A percentile compares a stretch with the other conserved stretches of the same genome.
Conservation (phyloP, 1,140 invertebrate genomes). For the Drosophila miranda region DNA sequence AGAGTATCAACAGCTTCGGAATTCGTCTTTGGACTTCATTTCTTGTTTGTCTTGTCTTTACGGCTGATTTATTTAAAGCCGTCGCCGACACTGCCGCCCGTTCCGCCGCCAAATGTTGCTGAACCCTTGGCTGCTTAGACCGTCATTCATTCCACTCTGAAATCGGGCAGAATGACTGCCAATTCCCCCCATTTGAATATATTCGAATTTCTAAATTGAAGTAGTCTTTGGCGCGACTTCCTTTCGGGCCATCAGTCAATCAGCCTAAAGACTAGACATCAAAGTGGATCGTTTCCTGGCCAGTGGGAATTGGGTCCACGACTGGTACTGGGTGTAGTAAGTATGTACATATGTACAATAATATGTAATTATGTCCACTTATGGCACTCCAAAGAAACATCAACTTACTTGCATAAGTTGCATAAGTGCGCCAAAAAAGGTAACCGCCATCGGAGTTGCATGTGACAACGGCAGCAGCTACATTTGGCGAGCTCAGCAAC, state of each 20-base stretch:
- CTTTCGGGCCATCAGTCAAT: conserved; percentile 46
- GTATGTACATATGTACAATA: background rate
- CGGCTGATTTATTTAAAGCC: conserved; percentile 74
- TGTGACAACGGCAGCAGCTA: conserved; percentile 20
- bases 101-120: conserved; percentile 63
- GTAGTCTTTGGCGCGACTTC: conserved; percentile 20
- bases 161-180: conserved; percentile 21
- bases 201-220: conserved; percentile 40
- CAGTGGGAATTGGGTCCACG: conserved; percentile 13
- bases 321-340: conserved; percentile 44
- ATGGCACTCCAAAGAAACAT: conserved; percentile 44
- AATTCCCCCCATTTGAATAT: conserved; percentile 4
- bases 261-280: conserved; percentile 42
- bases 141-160: conserved; percentile 37
- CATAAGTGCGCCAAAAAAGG: conserved; percentile 72
- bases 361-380: conserved; percentile 64
- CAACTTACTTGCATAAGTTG: conserved; percentile 40
- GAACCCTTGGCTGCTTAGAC: conserved; percentile 65
- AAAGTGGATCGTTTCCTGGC: conserved; percentile 56
- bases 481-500: conserved; percentile 56
- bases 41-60: conserved; percentile 34
- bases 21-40: too few species aligned
- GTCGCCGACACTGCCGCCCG: conserved; percentile 20
- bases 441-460: conserved; percentile 28
- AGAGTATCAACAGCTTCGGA: too few species aligned